phyloP scores from a whole-genome alignment of 2,113 vertebrate genomes.

The Perca schrenkii region DNA sequence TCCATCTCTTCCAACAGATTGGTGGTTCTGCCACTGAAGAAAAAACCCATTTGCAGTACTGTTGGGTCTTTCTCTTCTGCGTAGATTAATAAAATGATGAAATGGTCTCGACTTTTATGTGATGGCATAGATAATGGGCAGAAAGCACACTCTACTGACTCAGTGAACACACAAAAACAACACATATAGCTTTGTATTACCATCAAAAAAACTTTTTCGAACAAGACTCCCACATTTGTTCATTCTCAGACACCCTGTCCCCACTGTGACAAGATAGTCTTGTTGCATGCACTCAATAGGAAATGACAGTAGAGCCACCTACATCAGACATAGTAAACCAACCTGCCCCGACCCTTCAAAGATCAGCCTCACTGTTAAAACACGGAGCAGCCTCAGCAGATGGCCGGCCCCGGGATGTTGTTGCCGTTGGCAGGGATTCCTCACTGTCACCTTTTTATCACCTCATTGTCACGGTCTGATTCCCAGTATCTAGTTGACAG shows the following conservation, averaged over 20 bases:
- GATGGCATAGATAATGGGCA: slow-evolving; percentile 31
- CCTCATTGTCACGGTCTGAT: slow-evolving; percentile 70
- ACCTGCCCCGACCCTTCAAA: slow-evolving; percentile 47
- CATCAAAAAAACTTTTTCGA: background rate
- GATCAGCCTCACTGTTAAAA: slow-evolving; percentile 31
- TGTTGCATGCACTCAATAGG: slow-evolving; percentile 15
- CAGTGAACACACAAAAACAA: slow-evolving; percentile 1
- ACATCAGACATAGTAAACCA: slow-evolving; percentile 17
- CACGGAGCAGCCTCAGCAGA: slow-evolving; percentile 53
- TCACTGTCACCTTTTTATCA: slow-evolving; percentile 75
- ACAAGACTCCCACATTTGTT: background rate
- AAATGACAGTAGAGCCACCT: slow-evolving; percentile 44
- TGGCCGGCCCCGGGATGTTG: slow-evolving; percentile 59
- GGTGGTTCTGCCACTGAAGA: slow-evolving; percentile 12
- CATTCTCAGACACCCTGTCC: background rate
- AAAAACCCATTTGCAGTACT: slow-evolving; percentile 17
- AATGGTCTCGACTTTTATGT: slow-evolving; percentile 26
- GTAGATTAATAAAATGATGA: slow-evolving; percentile 32
- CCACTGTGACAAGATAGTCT: background rate
- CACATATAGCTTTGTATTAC: background rate
- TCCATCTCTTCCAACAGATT: slow-evolving; percentile 52
- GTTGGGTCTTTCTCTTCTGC: slow-evolving; percentile 16
- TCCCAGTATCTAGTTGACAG: slow-evolving; percentile 47
- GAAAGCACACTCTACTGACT: slow-evolving; percentile 1
- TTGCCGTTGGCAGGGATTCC: slow-evolving; percentile 52